phyloP scores from a whole-genome alignment of 2,113 vertebrate genomes.

The Grallaria varia region DNA sequence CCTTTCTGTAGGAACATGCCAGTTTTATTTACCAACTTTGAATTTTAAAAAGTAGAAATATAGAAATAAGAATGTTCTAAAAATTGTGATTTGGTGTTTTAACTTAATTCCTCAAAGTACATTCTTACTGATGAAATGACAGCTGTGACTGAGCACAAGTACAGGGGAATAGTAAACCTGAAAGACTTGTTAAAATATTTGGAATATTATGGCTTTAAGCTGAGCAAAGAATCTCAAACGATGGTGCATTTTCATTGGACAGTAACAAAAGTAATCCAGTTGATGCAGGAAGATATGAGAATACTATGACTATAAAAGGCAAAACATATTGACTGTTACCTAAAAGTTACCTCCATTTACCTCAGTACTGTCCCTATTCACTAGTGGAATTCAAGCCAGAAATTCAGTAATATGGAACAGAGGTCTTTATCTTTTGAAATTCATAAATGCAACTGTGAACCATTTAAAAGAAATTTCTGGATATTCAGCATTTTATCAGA shows the following conservation, averaged over 20 bases:
- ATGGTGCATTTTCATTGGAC: neutral
- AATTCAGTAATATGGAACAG: neutral
- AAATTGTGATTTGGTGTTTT: neutral
- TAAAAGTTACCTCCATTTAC: neutral
- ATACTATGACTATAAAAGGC: neutral
- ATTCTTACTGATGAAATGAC: neutral
- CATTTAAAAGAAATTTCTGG: neutral
- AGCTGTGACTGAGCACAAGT: neutral
- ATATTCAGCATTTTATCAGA: neutral
- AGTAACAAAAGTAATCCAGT: neutral
- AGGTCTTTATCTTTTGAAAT: neutral
- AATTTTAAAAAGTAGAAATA: neutral
- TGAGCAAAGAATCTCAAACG: neutral
- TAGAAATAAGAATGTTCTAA: neutral
- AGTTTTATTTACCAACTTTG: neutral
- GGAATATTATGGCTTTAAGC: neutral
- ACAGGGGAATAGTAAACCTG: neutral
- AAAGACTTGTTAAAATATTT: neutral
- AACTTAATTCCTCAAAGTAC: neutral
- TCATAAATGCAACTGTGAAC: neutral
- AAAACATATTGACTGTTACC: neutral
- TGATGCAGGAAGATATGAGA: neutral
- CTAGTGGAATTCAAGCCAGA: neutral
- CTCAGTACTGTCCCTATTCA: neutral
- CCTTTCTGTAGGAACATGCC: neutral